A percentile compares a stretch with the other conserved stretches of the same genome.
Conservation (phyloP, 2,888 invertebrate species). For the Ferrisia virgata region DNA sequence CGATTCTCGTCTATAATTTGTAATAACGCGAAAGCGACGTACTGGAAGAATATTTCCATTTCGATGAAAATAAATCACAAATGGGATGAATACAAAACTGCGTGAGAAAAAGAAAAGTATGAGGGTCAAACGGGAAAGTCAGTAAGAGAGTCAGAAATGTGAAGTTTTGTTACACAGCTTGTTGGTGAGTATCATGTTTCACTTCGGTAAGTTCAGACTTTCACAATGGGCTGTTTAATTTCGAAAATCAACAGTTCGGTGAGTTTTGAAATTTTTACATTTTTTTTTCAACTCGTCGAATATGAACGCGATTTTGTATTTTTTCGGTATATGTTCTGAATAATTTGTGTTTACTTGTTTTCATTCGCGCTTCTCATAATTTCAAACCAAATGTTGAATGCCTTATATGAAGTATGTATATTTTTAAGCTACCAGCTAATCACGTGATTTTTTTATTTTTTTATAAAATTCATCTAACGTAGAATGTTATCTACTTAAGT, state of each 20-base stretch:
- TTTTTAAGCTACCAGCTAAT: neutral
- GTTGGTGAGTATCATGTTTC: conserved; percentile 33
- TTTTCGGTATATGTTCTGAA: neutral
- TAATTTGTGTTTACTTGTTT: neutral
- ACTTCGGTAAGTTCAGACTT: conserved; percentile 28
- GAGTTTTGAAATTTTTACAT: neutral
- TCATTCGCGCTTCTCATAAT: neutral
- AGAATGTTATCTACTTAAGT: neutral
- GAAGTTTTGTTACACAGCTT: conserved; percentile 31
- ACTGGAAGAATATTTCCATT: neutral
- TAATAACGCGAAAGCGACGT: neutral
- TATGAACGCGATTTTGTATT: neutral
- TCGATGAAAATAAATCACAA: neutral
- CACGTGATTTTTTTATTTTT: neutral
- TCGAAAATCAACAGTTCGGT: conserved; percentile 25
- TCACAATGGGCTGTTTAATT: conserved; percentile 14
- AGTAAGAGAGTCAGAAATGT: conserved; percentile 18
- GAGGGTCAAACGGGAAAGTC: conserved; percentile 4
- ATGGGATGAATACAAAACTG: neutral
- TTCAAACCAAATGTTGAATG: neutral
- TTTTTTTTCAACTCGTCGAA: neutral
- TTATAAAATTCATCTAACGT: neutral
- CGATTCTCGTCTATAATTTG: neutral
- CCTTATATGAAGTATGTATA: neutral
- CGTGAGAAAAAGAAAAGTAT: neutral